Conservation (phyloP, 2,888 invertebrate species). For the Torymus tubicola region DNA sequence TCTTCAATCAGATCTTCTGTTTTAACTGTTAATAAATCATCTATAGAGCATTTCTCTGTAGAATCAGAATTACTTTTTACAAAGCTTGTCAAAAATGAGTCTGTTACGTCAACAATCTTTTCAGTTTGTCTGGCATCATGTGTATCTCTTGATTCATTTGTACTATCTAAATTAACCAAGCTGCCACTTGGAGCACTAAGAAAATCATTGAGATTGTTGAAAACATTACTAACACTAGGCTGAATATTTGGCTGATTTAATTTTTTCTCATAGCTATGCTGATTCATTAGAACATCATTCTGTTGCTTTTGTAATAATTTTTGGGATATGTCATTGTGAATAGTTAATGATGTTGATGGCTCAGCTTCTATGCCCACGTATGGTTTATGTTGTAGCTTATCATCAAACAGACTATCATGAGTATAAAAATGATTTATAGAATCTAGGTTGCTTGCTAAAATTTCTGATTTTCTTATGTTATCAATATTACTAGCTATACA, state of each 20-base stretch:
- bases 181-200: slow-evolving; percentile 76
- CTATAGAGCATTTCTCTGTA: slow-evolving; percentile 45
- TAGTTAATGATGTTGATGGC: slow-evolving; percentile 61
- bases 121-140: slow-evolving; percentile 28
- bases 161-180: slow-evolving; percentile 61
- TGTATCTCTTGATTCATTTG: slow-evolving; percentile 49
- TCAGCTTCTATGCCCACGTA: slow-evolving; percentile 62
- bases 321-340: slow-evolving; percentile 70
- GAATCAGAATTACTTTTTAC: slow-evolving; percentile 10
- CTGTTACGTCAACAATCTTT: slow-evolving; percentile 42
- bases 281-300: slow-evolving; percentile 67
- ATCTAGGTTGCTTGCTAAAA: slow-evolving; percentile 59
- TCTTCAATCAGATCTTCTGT: slow-evolving; percentile 45
- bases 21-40: slow-evolving; percentile 42
- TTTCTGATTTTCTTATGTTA: slow-evolving; percentile 54
- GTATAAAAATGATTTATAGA: slow-evolving; percentile 69
- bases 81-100: slow-evolving; percentile 42
- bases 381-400: slow-evolving; percentile 66
- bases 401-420: slow-evolving; percentile 61
- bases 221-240: slow-evolving; percentile 81
- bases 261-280: slow-evolving; percentile 71
- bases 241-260: slow-evolving; percentile 73
- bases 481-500: slow-evolving; percentile 48
- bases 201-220: slow-evolving; percentile 82
- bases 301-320: slow-evolving; percentile 68